Evolutionary conservation across 2,797 vertebrate species (phyloP).

Genomic region (Paedocypris micromegethes): DNA sequence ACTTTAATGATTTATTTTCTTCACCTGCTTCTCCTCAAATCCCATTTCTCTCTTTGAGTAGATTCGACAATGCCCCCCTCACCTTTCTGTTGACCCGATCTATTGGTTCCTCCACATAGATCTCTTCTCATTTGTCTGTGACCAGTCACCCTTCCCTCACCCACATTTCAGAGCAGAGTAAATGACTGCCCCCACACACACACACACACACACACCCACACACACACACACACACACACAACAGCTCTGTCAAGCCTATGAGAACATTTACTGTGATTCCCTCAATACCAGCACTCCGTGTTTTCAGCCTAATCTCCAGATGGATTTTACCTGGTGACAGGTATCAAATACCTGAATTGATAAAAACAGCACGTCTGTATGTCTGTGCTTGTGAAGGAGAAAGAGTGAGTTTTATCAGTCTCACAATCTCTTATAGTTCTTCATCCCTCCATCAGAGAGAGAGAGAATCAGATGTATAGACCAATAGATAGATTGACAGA

Average conservation of each 20-base stretch:
- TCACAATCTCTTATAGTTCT: neutral
- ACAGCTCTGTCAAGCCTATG: slow-evolving; percentile 21
- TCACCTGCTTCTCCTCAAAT: neutral
- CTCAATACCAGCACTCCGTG: slow-evolving; percentile 2
- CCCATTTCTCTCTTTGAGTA: neutral
- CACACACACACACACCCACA: slow-evolving; percentile 6
- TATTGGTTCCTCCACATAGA: slow-evolving; percentile 12
- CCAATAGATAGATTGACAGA: neutral
- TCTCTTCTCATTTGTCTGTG: slow-evolving; percentile 30
- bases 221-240: slow-evolving; percentile 2
- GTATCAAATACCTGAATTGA: neutral
- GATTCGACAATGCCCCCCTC: slow-evolving; percentile 8
- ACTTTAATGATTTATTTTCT: slow-evolving; percentile 26
- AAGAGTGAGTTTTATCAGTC: neutral
- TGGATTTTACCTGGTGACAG: slow-evolving; percentile 20
- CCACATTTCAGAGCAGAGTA: slow-evolving; percentile 8
- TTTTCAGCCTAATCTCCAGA: slow-evolving; percentile 14
- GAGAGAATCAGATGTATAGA: neutral
- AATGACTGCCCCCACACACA: slow-evolving; percentile 16
- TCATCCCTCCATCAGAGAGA: neutral
- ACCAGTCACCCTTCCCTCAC: slow-evolving; percentile 11
- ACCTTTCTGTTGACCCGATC: slow-evolving; percentile 21
- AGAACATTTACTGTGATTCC: slow-evolving; percentile 17
- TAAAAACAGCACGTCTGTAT: neutral
- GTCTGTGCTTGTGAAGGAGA: neutral